Percentiles rank a stretch among this genome's conserved stretches.
Conservation (phyloP, 2,888 invertebrate genomes). For the Diaphora mendica region DNA sequence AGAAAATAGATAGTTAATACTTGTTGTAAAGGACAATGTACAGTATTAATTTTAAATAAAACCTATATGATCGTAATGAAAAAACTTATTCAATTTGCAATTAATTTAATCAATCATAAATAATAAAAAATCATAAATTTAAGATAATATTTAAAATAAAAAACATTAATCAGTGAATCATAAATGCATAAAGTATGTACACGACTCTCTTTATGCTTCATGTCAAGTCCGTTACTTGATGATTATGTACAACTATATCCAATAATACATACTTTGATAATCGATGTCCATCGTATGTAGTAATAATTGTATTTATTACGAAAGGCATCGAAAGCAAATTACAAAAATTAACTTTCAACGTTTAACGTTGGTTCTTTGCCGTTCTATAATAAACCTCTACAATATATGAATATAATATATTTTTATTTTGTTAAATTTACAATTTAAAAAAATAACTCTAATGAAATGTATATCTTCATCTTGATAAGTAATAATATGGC, state of each 20-base stretch:
- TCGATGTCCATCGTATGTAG: too few species aligned
- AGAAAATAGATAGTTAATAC: conserved; percentile 29
- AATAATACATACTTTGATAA: neutral
- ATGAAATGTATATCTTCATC: neutral
- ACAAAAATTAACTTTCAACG: neutral
- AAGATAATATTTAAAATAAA: conserved; percentile 1
- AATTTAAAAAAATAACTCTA: neutral
- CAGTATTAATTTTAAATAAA: conserved; percentile 3
- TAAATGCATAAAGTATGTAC: neutral
- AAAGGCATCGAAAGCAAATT: neutral
- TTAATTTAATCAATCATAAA: conserved; percentile 33
- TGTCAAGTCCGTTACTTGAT: neutral
- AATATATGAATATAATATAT: neutral
- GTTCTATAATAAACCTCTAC: neutral
- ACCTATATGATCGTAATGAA: neutral
- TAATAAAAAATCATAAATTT: neutral
- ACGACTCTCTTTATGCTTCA: neutral
- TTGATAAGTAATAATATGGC: conserved; percentile 6
- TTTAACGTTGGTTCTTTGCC: neutral
- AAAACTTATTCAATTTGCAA: neutral
- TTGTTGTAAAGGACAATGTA: neutral
- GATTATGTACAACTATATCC: neutral
- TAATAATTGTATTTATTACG: neutral
- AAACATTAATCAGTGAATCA: conserved; percentile 30
- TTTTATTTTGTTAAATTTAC: neutral